These are phyloP conservation scores for Dissostichus mawsoni DNA, from an alignment of 2,113 vertebrate genomes.

Conservation along the genomic window DNA sequence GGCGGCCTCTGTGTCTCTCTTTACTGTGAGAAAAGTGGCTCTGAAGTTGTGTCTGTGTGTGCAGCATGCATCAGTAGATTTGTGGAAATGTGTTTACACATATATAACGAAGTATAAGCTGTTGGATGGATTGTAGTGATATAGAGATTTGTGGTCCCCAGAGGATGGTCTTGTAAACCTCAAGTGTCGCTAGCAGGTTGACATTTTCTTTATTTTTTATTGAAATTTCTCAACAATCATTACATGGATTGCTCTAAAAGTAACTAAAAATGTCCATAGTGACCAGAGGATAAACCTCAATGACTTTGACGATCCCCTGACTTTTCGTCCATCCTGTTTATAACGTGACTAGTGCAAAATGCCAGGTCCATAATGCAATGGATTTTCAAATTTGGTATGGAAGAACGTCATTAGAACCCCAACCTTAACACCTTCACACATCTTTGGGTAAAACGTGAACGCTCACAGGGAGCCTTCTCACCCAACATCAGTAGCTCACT, in stretches of 20 bases:
- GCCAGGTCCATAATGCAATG: not conserved
- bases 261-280: not conserved
- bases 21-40: not conserved
- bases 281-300: not conserved
- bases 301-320: not conserved
- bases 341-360: not conserved
- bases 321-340: not conserved
- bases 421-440: no score
- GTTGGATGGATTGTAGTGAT: not conserved
- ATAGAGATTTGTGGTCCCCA: not conserved
- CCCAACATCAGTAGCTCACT: not conserved
- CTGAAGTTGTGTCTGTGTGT: conserved; percentile 10
- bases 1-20: conserved; percentile 26
- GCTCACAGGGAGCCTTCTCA: not conserved
- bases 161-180: not conserved
- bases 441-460: not conserved
- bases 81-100: not conserved
- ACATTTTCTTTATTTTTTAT: not conserved
- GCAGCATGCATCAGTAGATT: not conserved
- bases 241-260: not conserved
- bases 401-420: not conserved
- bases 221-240: not conserved
- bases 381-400: not conserved
- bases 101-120: not conserved
- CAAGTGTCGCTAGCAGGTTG: not conserved